Conservation (phyloP, 2,797 vertebrate species). For the Coccyzus lansbergi region DNA sequence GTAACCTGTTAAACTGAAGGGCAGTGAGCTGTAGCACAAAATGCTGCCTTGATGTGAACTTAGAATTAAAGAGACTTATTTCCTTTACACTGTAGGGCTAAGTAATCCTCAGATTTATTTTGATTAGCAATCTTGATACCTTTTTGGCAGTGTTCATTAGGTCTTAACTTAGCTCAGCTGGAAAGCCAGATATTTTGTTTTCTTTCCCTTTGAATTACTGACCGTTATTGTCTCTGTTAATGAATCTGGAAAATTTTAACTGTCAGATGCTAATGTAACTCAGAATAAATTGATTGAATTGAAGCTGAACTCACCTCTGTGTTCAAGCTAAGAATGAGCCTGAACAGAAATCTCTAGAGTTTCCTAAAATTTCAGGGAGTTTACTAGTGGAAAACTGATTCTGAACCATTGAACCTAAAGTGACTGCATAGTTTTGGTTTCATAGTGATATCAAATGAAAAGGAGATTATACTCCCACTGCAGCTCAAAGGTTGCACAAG, state of each 20-base stretch:
- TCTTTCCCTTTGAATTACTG: slow-evolving; percentile 53
- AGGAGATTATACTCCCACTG: neutral
- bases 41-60: neutral
- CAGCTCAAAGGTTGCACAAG: neutral
- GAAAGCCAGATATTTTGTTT: slow-evolving; percentile 57
- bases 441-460: neutral
- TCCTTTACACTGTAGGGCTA: slow-evolving; percentile 18
- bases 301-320: slow-evolving; percentile 11
- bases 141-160: slow-evolving; percentile 71
- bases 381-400: slow-evolving; percentile 45
- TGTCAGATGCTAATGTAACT: slow-evolving; percentile 49
- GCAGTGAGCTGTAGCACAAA: neutral
- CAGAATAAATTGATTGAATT: slow-evolving; percentile 36
- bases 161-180: slow-evolving; percentile 11
- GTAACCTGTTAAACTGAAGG: neutral
- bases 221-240: slow-evolving; percentile 53
- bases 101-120: slow-evolving; percentile 67
- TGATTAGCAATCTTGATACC: slow-evolving; percentile 67
- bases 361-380: slow-evolving; percentile 39
- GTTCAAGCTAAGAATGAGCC: slow-evolving; percentile 35
- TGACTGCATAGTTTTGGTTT: slow-evolving; percentile 10
- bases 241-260: slow-evolving; percentile 69
- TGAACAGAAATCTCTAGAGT: slow-evolving; percentile 46
- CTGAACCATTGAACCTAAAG: slow-evolving; percentile 30
- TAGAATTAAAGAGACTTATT: neutral